phyloP scores from a whole-genome alignment of 2,113 vertebrate genomes.

The Xyrauchen texanus region DNA sequence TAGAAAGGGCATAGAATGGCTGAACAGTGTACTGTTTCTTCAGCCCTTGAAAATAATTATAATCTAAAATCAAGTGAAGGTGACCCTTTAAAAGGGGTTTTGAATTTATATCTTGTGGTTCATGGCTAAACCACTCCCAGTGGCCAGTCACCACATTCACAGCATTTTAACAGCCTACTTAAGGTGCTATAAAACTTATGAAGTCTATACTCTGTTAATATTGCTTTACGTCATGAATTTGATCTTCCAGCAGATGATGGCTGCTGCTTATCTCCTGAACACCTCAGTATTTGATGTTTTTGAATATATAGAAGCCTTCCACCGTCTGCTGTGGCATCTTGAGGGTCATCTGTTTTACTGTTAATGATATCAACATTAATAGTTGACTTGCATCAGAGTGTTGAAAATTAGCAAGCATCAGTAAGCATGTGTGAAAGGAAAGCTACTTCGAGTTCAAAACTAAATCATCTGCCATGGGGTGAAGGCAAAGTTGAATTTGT shows the following conservation, averaged over 20 bases:
- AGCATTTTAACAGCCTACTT: slow-evolving; percentile 48
- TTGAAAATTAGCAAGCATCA: slow-evolving; percentile 24
- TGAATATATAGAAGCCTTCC: slow-evolving; percentile 40
- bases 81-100: neutral
- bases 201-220: slow-evolving; percentile 47
- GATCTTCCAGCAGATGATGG: slow-evolving; percentile 52
- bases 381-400: slow-evolving; percentile 49
- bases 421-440: slow-evolving; percentile 5
- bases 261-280: slow-evolving; percentile 50
- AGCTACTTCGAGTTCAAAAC: slow-evolving; percentile 7
- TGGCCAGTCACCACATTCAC: slow-evolving; percentile 47
- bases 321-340: slow-evolving; percentile 44
- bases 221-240: slow-evolving; percentile 25
- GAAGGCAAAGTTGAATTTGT: too few species aligned
- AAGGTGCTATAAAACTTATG: slow-evolving; percentile 45
- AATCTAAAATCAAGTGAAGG: neutral
- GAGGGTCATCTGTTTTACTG: slow-evolving; percentile 12
- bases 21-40: slow-evolving; percentile 15
- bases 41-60: too few species aligned
- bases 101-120: slow-evolving; percentile 14
- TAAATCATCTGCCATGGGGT: too few species aligned
- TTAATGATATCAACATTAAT: slow-evolving; percentile 36
- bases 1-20: neutral
- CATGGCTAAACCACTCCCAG: slow-evolving; percentile 39
- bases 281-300: slow-evolving; percentile 53